Conservation (phyloP, 2,888 invertebrate genomes). For the Aporophyla nigra region DNA sequence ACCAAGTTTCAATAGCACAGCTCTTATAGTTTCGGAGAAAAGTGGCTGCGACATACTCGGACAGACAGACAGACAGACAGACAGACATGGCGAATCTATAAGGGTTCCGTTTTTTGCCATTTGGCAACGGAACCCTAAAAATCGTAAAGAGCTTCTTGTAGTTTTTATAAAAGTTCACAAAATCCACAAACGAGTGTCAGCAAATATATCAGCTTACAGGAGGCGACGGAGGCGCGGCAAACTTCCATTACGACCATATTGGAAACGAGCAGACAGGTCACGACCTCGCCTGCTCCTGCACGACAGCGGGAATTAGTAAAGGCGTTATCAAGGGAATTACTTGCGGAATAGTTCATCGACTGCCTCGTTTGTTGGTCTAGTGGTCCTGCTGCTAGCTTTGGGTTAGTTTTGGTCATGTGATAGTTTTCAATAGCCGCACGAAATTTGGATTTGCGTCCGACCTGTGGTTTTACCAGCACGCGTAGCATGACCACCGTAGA, state of each 20-base stretch:
- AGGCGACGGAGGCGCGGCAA: not conserved
- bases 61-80: too few relatives aligned
- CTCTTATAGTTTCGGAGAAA: too few relatives aligned
- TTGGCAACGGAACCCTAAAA: too few relatives aligned
- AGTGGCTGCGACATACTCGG: too few relatives aligned
- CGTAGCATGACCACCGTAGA: too few relatives aligned
- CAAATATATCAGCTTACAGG: not conserved
- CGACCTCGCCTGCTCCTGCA: constrained; percentile 9
- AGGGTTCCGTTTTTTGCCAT: too few relatives aligned
- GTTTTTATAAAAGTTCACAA: too few relatives aligned
- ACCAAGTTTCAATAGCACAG: too few relatives aligned
- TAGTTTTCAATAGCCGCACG: not conserved
- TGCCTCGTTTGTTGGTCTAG: not conserved
- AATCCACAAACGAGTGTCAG: not conserved
- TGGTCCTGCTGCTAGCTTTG: too few relatives aligned
- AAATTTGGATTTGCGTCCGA: not conserved
- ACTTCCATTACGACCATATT: constrained; percentile 1
- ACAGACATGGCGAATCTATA: too few relatives aligned
- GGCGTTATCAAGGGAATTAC: not conserved
- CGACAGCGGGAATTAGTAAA: not conserved
- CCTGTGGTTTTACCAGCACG: too few relatives aligned
- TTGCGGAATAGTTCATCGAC: constrained; percentile 5
- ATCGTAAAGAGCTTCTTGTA: too few relatives aligned
- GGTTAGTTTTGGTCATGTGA: not conserved
- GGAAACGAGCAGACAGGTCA: constrained; percentile 26